Evolutionary conservation across 2,113 vertebrate genomes (phyloP), one percentile per base, ranked within the genome.

Genomic region (Arothron firmamentum): DNA sequence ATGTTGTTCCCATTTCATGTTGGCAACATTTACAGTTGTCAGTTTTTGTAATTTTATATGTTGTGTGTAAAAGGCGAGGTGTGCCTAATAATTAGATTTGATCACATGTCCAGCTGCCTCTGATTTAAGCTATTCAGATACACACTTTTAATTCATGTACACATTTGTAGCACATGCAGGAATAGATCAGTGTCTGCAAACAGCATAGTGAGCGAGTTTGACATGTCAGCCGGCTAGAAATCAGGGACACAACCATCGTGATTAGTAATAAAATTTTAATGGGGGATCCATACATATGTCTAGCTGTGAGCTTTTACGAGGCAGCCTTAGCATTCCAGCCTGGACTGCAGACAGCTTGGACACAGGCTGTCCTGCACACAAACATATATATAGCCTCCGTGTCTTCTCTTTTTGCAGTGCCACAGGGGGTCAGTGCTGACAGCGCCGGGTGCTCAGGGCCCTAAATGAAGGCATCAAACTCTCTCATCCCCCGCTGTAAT

Each of bases 401-500:
- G 6, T 47, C 45, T 47, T 28, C 45, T 73, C 65, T 77, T 79
- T 85, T 87, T 85, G 85, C 79, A 1, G 78, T 75, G 85, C 85
- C 85, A 88, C 74, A 70, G 86, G 79, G 25, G 67, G 79, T 85
- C 81, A 66, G 71, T 50, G 76, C 77, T 86, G 83, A 83, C 80
- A 83, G 74, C 2, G 57, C 75, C 23, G 46, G 80, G 72, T 75
- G 87, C 84, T 83, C 52, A 75, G 78, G 64, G 75, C 84, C 84
- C 69, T 86, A 87, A 89, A 92, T 91, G 85, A 90, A 95, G 91
- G 89, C 83, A 89, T 90, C 89, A 90, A 76, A 70, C 84, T 62
- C 77, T 79, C 84, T 85, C 85, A 80, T 81, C 70, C 83, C 75
- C 80, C 63, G 65, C 65, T 82, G 84, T 81, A 88, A 88, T 91